Conservation (phyloP, 2,797 vertebrate genomes). For the Bovichtus diacanthus region DNA sequence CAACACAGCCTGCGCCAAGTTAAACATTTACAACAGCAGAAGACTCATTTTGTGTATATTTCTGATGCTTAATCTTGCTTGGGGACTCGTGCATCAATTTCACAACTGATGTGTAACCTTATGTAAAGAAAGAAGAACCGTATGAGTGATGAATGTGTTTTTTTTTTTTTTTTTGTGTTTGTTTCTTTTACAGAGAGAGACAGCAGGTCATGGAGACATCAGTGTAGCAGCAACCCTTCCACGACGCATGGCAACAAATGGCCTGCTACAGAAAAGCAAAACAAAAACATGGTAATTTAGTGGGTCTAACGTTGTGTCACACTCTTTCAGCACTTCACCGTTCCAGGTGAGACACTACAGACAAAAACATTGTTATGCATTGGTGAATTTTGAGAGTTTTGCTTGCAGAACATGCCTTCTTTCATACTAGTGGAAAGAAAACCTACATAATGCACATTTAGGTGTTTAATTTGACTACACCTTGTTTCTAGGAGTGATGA, state of each 20-base stretch:
- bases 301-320: not conserved
- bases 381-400: no score
- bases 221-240: not conserved
- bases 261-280: conserved; percentile 3
- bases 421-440: no score
- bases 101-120: not conserved
- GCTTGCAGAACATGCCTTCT: no score
- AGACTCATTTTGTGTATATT: not conserved
- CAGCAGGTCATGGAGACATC: conserved; percentile 72
- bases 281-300: conserved; percentile 59
- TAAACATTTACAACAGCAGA: not conserved
- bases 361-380: no score
- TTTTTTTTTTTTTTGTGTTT: not conserved
- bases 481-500: no score
- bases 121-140: not conserved
- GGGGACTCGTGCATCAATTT: not conserved
- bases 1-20: not conserved
- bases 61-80: not conserved
- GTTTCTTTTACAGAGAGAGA: conserved; percentile 60
- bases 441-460: no score
- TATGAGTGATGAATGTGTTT: no score
- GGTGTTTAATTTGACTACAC: no score
- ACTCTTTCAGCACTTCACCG: not conserved
- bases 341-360: not conserved
- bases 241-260: conserved; percentile 15